A percentile compares a stretch with the other conserved stretches of the same genome.
Evolutionary conservation across 2,888 invertebrate genomes (phyloP).

Genomic region (Drosophila kokeensis): DNA sequence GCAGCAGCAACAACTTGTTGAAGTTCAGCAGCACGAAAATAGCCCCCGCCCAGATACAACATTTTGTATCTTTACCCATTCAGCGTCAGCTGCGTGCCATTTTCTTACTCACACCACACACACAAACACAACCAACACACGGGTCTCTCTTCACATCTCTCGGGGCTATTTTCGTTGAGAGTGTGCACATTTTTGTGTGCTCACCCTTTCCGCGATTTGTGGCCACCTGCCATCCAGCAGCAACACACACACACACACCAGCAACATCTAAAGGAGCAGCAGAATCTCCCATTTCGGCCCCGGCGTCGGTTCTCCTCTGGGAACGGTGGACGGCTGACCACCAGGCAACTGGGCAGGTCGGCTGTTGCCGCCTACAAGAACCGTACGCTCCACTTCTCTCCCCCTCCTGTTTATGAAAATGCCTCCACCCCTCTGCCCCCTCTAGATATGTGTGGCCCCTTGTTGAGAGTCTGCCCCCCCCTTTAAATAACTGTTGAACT

Average conservation of each 20-base stretch:
- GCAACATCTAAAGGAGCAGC: conserved; percentile 18
- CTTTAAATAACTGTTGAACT: conserved; percentile 50
- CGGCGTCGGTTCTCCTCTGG: conserved; percentile 8
- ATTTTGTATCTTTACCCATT: conserved; percentile 27
- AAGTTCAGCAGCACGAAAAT: conserved; percentile 66
- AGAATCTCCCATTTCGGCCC: not conserved
- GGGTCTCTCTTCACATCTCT: conserved; percentile 11
- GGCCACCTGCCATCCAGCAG: conserved; percentile 25
- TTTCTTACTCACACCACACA: conserved; percentile 32
- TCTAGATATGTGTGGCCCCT: not conserved
- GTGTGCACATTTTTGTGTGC: conserved; percentile 45
- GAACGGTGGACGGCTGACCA: conserved; percentile 26
- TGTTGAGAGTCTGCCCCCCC: conserved; percentile 10
- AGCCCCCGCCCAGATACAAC: conserved; percentile 54
- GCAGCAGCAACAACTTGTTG: conserved; percentile 52
- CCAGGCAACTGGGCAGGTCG: conserved; percentile 48
- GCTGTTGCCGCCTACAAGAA: conserved; percentile 34
- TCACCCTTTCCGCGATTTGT: conserved; percentile 16
- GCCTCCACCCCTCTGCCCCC: conserved; percentile 28
- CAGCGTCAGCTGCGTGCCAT: conserved; percentile 61
- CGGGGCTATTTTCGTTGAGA: conserved; percentile 72
- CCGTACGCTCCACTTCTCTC: not conserved
- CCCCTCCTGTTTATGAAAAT: conserved; percentile 40
- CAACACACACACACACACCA: conserved; percentile 1
- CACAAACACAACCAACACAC: not conserved